These are phyloP conservation scores for Albula glossodonta DNA, from an alignment of 2,113 vertebrate species.

Conservation along the genomic window DNA sequence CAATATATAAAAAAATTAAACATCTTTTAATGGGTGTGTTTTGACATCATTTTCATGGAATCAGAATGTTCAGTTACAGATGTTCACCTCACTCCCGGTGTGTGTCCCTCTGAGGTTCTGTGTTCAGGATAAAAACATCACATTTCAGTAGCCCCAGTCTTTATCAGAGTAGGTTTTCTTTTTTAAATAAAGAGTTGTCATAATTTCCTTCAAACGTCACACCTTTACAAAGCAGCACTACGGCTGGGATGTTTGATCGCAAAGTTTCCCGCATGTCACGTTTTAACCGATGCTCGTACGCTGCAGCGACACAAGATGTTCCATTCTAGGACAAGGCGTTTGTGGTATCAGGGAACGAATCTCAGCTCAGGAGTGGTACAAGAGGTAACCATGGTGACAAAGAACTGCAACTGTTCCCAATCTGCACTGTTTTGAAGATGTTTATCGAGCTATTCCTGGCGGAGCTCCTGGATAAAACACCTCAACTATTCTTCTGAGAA, in stretches of 20 bases:
- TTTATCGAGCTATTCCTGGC: slow-evolving; percentile 55
- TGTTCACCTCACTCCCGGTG: too few relatives aligned
- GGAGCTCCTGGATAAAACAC: slow-evolving; percentile 50
- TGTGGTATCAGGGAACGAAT: background rate
- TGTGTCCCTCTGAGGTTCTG: too few relatives aligned
- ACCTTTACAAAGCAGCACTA: too few relatives aligned
- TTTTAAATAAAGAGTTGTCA: too few relatives aligned
- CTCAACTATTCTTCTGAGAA: slow-evolving; percentile 31
- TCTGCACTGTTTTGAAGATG: slow-evolving; percentile 46
- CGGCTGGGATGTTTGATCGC: too few relatives aligned
- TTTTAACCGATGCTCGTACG: background rate
- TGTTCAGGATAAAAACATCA: too few relatives aligned
- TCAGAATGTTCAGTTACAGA: too few relatives aligned
- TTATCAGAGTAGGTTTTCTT: background rate
- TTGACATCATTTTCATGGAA: too few relatives aligned
- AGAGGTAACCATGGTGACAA: slow-evolving; percentile 60
- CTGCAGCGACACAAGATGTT: background rate
- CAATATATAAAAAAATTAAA: too few relatives aligned
- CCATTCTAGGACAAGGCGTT: background rate
- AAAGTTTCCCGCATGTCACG: background rate
- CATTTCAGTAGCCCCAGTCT: background rate
- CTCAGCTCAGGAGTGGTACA: slow-evolving; percentile 15
- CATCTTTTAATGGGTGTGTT: too few relatives aligned
- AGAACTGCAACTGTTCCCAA: slow-evolving; percentile 41
- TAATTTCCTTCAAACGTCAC: too few relatives aligned